These are phyloP conservation scores for Bombus waltoni DNA, from an alignment of 1,140 invertebrate genomes.

Conservation along the genomic window DNA sequence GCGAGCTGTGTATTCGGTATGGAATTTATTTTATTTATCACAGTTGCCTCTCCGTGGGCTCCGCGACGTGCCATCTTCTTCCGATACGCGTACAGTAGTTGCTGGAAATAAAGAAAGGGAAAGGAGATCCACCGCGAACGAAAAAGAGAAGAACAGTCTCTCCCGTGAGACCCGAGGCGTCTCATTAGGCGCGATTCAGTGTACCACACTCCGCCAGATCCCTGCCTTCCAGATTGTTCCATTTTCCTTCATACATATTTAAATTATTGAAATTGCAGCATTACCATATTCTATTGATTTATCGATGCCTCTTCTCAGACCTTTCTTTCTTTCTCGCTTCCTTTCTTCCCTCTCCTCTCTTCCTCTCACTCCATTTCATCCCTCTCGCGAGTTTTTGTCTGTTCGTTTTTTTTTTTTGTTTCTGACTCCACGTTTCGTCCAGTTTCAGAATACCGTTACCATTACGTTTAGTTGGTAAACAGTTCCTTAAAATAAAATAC, in stretches of 20 bases:
- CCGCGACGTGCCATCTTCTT: not conserved
- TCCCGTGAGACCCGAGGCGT: conserved; percentile 73
- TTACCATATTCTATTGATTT: conserved; percentile 82
- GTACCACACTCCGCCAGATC: conserved; percentile 75
- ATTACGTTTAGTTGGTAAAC: conserved; percentile 53
- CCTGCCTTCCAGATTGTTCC: conserved; percentile 80
- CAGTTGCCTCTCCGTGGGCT: conserved; percentile 29
- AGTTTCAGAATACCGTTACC: not conserved
- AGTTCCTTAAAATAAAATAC: not conserved
- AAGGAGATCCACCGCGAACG: conserved; percentile 28
- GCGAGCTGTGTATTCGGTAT: conserved; percentile 54
- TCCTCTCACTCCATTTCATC: not conserved
- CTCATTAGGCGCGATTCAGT: conserved; percentile 81
- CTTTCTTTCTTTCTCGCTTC: conserved; percentile 45
- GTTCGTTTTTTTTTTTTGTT: not conserved
- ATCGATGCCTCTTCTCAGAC: conserved; percentile 75
- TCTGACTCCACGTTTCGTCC: not conserved
- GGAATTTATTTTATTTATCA: conserved; percentile 73
- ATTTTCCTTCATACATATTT: conserved; percentile 82
- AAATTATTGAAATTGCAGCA: conserved; percentile 81
- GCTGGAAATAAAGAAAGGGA: conserved; percentile 55
- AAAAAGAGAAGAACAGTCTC: conserved; percentile 52
- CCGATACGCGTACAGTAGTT: conserved; percentile 6
- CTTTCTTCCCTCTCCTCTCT: conserved; percentile 12
- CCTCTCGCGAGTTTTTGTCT: not conserved